These are phyloP conservation scores for Sparus aurata DNA, from an alignment of 2,797 vertebrate species.

Conservation along the genomic window DNA sequence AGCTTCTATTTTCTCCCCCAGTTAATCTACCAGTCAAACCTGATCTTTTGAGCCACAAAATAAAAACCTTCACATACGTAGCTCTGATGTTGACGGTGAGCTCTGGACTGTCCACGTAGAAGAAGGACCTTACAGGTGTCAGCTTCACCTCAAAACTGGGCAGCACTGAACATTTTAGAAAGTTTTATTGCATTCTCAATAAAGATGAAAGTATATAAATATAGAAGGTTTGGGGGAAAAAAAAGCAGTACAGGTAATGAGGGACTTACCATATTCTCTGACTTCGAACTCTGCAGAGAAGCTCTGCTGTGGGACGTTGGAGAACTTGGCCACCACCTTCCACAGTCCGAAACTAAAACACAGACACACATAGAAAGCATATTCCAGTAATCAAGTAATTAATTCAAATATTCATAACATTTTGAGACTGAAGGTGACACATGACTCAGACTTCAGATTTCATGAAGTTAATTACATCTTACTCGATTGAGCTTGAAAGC, in stretches of 20 bases:
- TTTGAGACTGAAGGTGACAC: background rate
- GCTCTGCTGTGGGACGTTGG: slow-evolving; percentile 78
- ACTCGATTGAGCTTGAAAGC: too few relatives aligned
- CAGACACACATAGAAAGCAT: slow-evolving; percentile 1
- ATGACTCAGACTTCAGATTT: too few relatives aligned
- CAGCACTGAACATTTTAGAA: slow-evolving; percentile 66
- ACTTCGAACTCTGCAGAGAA: slow-evolving; percentile 89
- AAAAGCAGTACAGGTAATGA: background rate
- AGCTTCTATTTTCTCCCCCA: background rate
- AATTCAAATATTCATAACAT: background rate
- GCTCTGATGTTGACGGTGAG: slow-evolving; percentile 70
- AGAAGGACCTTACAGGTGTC: slow-evolving; percentile 56
- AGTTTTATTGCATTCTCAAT: background rate
- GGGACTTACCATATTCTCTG: slow-evolving; percentile 89
- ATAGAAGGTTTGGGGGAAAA: too few relatives aligned
- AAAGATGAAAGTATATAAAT: background rate
- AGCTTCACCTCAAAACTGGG: slow-evolving; percentile 84
- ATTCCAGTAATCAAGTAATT: background rate
- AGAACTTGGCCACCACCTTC: slow-evolving; percentile 85
- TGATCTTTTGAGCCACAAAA: background rate
- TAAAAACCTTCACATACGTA: too few relatives aligned
- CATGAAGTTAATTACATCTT: too few relatives aligned
- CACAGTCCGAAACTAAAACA: slow-evolving; percentile 85
- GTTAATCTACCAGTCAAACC: too few relatives aligned
- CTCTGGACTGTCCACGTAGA: slow-evolving; percentile 59